phyloP scores from a whole-genome alignment of 2,888 invertebrate species.

The Apamea crenata region DNA sequence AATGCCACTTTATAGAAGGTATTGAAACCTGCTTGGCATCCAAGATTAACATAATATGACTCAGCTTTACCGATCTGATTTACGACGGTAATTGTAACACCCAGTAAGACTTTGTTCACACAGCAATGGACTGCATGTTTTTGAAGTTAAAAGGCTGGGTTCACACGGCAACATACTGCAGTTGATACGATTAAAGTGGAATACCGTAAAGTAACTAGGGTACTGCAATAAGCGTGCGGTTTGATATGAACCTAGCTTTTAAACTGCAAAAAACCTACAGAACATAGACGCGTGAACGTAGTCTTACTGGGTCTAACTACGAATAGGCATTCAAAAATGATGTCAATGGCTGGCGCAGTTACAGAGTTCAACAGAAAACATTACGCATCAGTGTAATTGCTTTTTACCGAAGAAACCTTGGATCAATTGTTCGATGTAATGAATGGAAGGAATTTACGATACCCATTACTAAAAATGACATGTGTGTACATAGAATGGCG shows the following conservation, averaged over 20 bases:
- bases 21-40: slow-evolving; percentile 35
- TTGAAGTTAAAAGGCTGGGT: background rate
- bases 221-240: background rate
- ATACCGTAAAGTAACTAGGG: background rate
- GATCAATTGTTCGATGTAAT: slow-evolving; percentile 58
- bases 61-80: slow-evolving; percentile 32
- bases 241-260: background rate
- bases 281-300: background rate
- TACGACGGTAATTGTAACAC: slow-evolving; percentile 19
- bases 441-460: slow-evolving; percentile 50
- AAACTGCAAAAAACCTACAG: background rate
- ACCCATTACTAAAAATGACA: slow-evolving; percentile 29
- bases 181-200: background rate
- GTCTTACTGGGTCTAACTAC: background rate
- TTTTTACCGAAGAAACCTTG: slow-evolving; percentile 60
- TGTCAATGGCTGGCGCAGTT: slow-evolving; percentile 44
- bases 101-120: background rate
- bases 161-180: background rate
- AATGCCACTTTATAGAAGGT: slow-evolving; percentile 46
- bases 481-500: background rate
- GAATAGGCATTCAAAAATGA: slow-evolving; percentile 22
- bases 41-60: slow-evolving; percentile 31
- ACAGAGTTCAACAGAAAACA: slow-evolving; percentile 47
- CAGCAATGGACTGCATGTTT: background rate
- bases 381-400: slow-evolving; percentile 59